Evolutionary conservation across 2,797 vertebrate species (phyloP), one percentile per base, ranked within the genome.

Genomic region (Pipistrellus pygmaeus): DNA sequence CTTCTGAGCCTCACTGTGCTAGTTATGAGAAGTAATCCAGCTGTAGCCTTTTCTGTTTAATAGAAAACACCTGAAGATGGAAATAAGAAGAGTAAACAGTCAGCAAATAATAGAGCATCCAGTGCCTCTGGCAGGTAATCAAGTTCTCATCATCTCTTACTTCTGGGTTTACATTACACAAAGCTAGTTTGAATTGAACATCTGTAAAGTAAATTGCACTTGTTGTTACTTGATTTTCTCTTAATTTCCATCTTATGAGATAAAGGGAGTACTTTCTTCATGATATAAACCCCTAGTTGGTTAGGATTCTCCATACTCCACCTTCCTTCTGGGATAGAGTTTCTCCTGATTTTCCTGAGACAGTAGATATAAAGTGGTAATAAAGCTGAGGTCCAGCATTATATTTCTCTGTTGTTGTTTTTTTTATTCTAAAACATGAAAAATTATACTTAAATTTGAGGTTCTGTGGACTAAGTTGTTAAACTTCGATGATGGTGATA

Each of bases 121-220:
- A 97, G 96, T 84, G 96, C 97, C 12, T 95, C 90, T 23, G 86
- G 90, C 96, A 97, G 97, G 97, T 97, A 94, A 96, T 57, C 46
- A 82, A 77, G 41, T 80, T 35, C 30, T 20, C 20, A 51, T 1
- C 35, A 11, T 83, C 11, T 2, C 35, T 93, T 18, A 57, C 23
- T 48, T 14, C 51, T 62, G 6, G 18, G 15, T 62, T 62, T 66
- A 66, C 11, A n/a, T 77, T 95, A n/a, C 64, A 53, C 13, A 94
- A 88, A 76, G 46, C 32, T 51, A 41, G 38, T 44, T 85, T 68
- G 12, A 32, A 15, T 85, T 41, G 32, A 64, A 93, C 44, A 69
- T 66, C 15, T 30, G 15, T 66, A 60, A 64, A 78, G 18, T 66
- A 60, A 64, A 78, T 81, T 90, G 51, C 13, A 53, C 68, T 78